phyloP scores from a whole-genome alignment of 37 sponge, comb jelly and placozoan genomes.

The Axinella damicornis region DNA sequence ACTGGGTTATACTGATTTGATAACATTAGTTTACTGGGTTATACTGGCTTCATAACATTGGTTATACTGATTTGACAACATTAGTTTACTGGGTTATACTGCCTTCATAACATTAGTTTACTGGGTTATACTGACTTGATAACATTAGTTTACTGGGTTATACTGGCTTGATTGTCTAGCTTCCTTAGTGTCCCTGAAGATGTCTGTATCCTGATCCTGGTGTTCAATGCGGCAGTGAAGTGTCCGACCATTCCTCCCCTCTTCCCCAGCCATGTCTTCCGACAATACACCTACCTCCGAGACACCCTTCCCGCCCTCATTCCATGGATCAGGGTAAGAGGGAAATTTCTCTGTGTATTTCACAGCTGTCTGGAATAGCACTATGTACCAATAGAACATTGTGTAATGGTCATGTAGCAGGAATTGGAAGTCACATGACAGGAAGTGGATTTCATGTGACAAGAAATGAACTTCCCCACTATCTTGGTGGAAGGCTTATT shows the following conservation, averaged over 20 bases:
- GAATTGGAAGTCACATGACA: too few species aligned
- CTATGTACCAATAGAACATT: too few species aligned
- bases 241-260: constrained; percentile 79
- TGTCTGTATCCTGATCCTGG: constrained; percentile 82
- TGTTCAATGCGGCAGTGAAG: constrained; percentile 82
- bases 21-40: not conserved
- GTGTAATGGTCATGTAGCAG: too few species aligned
- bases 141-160: not conserved
- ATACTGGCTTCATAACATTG: too few species aligned
- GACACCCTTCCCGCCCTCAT: constrained; percentile 85
- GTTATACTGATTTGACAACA: too few species aligned
- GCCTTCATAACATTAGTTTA: not conserved
- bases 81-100: too few species aligned
- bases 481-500: too few species aligned
- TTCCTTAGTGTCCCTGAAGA: constrained; percentile 31
- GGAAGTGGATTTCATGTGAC: too few species aligned
- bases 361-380: too few species aligned
- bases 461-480: too few species aligned
- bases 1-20: not conserved
- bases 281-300: constrained; percentile 87
- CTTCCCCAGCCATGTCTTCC: constrained; percentile 82
- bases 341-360: too few species aligned
- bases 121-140: not conserved
- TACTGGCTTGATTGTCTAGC: not conserved
- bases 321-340: constrained; percentile 61